phyloP scores from a whole-genome alignment of 2,888 invertebrate species.

The Stenotaenia linearis region DNA sequence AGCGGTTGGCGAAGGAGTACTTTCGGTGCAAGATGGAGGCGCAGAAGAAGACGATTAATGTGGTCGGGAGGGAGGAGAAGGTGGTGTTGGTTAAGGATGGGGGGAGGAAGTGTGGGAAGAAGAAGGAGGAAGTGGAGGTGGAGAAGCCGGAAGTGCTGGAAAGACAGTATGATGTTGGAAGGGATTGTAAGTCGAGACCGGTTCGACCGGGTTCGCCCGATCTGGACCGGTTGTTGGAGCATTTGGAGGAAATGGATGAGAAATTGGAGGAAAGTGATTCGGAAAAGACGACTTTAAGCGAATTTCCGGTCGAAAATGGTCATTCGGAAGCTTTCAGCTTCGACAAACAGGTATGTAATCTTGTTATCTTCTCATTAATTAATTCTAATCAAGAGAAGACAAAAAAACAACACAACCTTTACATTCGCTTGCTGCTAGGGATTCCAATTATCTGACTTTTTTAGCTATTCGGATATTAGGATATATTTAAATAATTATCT shows the following conservation, averaged over 20 bases:
- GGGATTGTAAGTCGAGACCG: not conserved
- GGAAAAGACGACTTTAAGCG: not conserved
- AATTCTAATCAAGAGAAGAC: too few relatives aligned
- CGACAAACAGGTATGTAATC: conserved; percentile 83
- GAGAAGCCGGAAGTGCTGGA: conserved; percentile 35
- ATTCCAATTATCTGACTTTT: too few relatives aligned
- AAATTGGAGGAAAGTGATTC: not conserved
- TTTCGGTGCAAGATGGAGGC: conserved; percentile 44
- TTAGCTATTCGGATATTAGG: too few relatives aligned
- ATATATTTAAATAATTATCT: too few relatives aligned
- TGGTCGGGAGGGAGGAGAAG: conserved; percentile 42
- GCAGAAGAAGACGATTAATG: conserved; percentile 46
- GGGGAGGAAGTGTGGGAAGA: not conserved
- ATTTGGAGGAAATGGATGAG: not conserved
- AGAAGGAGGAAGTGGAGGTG: conserved; percentile 26
- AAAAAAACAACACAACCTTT: too few relatives aligned
- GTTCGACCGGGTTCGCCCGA: not conserved
- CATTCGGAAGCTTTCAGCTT: conserved; percentile 70
- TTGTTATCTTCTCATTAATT: too few relatives aligned
- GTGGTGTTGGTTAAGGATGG: conserved; percentile 38
- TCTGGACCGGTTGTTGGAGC: not conserved
- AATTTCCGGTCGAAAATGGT: not conserved
- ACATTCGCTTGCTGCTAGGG: too few relatives aligned
- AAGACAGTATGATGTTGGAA: conserved; percentile 31
- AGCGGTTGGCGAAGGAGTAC: conserved; percentile 38